phyloP scores from a whole-genome alignment of 2,113 vertebrate species.

The Pithys albifrons region DNA sequence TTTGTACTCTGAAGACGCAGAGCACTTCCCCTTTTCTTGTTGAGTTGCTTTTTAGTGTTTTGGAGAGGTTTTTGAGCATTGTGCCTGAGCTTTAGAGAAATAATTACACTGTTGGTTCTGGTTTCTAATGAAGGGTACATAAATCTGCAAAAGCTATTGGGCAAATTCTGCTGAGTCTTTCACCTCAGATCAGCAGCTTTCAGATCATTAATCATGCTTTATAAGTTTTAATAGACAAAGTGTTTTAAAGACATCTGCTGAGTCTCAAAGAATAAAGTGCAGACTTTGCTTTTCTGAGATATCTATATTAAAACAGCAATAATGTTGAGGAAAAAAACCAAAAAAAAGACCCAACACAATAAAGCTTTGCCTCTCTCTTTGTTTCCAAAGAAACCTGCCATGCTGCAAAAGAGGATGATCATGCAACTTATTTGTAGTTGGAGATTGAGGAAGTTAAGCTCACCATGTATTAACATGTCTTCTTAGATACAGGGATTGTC shows the following conservation, averaged over 20 bases:
- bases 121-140: not conserved
- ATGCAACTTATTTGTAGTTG: not conserved
- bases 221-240: slow-evolving; percentile 51
- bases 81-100: not conserved
- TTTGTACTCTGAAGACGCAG: not conserved
- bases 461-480: not conserved
- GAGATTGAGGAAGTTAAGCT: not conserved
- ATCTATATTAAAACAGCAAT: not conserved
- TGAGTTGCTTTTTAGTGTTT: not conserved
- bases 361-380: not conserved
- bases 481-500: not conserved
- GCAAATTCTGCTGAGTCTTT: slow-evolving; percentile 46
- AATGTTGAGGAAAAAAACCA: not conserved
- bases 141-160: slow-evolving; percentile 43
- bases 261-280: slow-evolving; percentile 23
- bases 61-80: not conserved
- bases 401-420: not conserved
- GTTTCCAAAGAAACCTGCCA: not conserved
- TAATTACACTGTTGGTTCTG: not conserved
- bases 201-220: slow-evolving; percentile 54
- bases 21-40: not conserved
- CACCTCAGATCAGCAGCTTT: slow-evolving; percentile 19
- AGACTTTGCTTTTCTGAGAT: slow-evolving; percentile 2
- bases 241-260: slow-evolving; percentile 48
- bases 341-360: not conserved